Evolutionary conservation across 1,140 invertebrate species (phyloP).

Genomic region (Drosophila persimilis): DNA sequence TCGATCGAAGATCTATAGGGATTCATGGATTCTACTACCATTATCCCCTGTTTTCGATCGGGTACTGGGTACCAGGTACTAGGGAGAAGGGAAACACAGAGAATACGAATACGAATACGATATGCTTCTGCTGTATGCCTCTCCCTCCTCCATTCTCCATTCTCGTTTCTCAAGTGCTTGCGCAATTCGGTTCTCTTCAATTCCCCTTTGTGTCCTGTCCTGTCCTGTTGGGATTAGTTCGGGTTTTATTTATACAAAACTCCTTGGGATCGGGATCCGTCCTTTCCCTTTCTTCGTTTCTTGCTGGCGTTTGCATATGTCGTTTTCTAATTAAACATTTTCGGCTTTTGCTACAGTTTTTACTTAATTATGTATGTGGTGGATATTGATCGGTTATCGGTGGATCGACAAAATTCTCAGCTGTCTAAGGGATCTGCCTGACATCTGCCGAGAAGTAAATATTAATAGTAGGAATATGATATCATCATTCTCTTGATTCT

Average conservation of each 20-base stretch:
- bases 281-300: constrained; percentile 32
- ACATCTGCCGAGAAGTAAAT: constrained; percentile 24
- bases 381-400: constrained; percentile 41
- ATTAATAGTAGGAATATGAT: no score
- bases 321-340: constrained; percentile 71
- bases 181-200: constrained; percentile 55
- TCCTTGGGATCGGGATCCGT: constrained; percentile 15
- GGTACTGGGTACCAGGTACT: no score
- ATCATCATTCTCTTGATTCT: no score
- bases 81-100: no score
- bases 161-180: constrained; percentile 64
- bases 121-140: constrained; percentile 14
- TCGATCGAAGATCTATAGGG: no score
- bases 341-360: constrained; percentile 64
- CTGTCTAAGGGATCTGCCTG: constrained; percentile 15
- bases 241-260: constrained; percentile 49
- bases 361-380: constrained; percentile 41
- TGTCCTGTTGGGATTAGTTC: constrained; percentile 54
- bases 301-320: constrained; percentile 62
- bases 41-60: no score
- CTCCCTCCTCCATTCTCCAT: constrained; percentile 9
- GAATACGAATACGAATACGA: not conserved
- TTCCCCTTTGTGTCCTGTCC: constrained; percentile 32
- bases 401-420: constrained; percentile 29
- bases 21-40: no score